Evolutionary conservation across 1,140 invertebrate species (phyloP), one percentile per base, ranked within the genome.

Genomic region (Nasonia longicornis): DNA sequence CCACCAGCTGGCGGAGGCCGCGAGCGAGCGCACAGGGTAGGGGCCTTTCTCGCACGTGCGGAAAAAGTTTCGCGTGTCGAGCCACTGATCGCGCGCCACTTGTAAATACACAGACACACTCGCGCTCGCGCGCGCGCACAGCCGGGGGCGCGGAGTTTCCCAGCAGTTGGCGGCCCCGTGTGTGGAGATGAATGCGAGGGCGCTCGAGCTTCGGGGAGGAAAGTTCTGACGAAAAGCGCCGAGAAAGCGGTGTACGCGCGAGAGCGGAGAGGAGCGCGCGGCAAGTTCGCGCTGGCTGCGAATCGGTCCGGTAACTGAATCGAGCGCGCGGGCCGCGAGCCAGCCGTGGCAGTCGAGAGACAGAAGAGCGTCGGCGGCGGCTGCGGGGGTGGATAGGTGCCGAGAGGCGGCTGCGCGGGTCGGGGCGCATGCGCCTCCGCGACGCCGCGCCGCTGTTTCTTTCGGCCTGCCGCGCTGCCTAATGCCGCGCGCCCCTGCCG

Each of bases 41-140:
- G 26, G 26, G 48, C 3, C 48, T 52, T 58, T n/a, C 16, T n/a
- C 16, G 52, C 52, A 58, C 52, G 52, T 58, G 52, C 52, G 52
- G 20, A 58, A 58, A 58, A 58, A 58, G 52, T 58, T 58, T 58
- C 52, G 52, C 52, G 52, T 58, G 52, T 58, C 52, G 52, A 58
- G 20, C 16, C 52, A n/a, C 20, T 58, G 52, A n/a, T 58, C 52
- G 52, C 16, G 52, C 52, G 52, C 52, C 52, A 58, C 52, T 58
- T 58, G 16, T 20, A 58, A 58, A 58, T 14, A 52, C 48, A 52
- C 48, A 52, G 3, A 52, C 12, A 20, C 12, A 52, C 10, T 11
- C 10, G 45, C 45, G 14, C 45, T 3, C 45, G 45, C 45, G 45
- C 12, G 16, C 14, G 4, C 48, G 16, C 48, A 2, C 16, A 3